Conservation (phyloP, 2,888 invertebrate species). For the Melolontha melolontha region DNA sequence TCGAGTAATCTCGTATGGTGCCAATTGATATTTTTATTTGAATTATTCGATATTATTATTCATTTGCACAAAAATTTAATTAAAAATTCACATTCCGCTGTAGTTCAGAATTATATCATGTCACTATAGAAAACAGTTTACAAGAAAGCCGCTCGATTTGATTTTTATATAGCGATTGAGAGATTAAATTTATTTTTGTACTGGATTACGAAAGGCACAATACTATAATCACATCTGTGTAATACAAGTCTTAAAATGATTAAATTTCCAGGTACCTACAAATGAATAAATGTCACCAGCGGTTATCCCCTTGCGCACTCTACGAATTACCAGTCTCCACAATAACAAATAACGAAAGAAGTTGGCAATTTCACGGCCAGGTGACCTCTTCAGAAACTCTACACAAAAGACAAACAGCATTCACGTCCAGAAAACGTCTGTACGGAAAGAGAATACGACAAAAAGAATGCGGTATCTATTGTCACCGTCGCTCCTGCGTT, state of each 20-base stretch:
- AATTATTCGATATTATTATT: too few relatives aligned
- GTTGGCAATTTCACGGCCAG: constrained; percentile 55
- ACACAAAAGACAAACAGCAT: constrained; percentile 48
- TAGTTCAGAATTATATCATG: too few relatives aligned
- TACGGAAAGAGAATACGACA: constrained; percentile 1
- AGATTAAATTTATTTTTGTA: not conserved
- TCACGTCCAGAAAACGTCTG: constrained; percentile 29
- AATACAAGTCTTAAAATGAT: constrained; percentile 12
- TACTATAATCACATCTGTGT: constrained; percentile 14
- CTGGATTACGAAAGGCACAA: constrained; percentile 9
- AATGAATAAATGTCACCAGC: constrained; percentile 48
- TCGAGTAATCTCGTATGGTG: too few relatives aligned
- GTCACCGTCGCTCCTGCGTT: constrained; percentile 37
- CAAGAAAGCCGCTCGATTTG: not conserved
- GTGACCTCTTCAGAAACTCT: constrained; percentile 50
- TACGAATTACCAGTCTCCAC: constrained; percentile 32
- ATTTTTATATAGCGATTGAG: not conserved
- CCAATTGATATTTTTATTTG: too few relatives aligned
- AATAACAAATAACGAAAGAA: constrained; percentile 41
- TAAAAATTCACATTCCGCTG: too few relatives aligned
- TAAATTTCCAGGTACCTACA: constrained; percentile 16
- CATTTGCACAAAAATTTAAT: too few relatives aligned
- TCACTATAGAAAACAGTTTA: not conserved
- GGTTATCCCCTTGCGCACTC: not conserved
- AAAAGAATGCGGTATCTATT: constrained; percentile 42